phyloP scores from a whole-genome alignment of 2,888 invertebrate species.

The Belgica antarctica region DNA sequence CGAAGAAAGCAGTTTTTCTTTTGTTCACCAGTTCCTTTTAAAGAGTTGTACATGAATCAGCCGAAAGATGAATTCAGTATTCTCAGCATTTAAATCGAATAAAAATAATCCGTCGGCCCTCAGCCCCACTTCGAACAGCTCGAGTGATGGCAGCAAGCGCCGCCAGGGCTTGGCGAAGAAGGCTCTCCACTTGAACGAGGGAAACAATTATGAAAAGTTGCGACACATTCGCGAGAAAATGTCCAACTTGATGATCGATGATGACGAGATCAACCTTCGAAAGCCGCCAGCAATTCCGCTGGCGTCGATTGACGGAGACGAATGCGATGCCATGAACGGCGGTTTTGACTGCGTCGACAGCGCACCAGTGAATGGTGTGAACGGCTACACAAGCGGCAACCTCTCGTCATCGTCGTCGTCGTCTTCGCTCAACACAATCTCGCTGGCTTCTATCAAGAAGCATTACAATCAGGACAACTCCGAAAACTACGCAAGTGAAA shows the following conservation, averaged over 20 bases:
- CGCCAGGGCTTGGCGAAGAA: conserved; percentile 46
- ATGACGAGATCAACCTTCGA: conserved; percentile 45
- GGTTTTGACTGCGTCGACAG: conserved; percentile 34
- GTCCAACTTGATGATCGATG: conserved; percentile 48
- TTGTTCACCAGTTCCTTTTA: too few relatives aligned
- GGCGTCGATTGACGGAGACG: conserved; percentile 1
- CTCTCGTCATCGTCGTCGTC: conserved; percentile 16
- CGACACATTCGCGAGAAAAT: conserved; percentile 55
- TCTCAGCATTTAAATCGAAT: conserved; percentile 55
- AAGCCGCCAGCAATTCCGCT: conserved; percentile 43
- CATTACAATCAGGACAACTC: conserved; percentile 42
- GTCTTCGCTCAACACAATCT: conserved; percentile 20
- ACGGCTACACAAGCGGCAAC: conserved; percentile 24
- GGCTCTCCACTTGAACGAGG: conserved; percentile 49
- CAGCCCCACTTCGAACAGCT: conserved; percentile 44
- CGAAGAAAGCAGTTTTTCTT: conserved; percentile 13
- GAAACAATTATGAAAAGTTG: conserved; percentile 53
- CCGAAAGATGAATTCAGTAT: conserved; percentile 55
- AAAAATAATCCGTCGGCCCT: conserved; percentile 47
- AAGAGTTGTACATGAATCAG: conserved; percentile 36
- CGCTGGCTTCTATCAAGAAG: conserved; percentile 34
- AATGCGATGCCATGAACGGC: conserved; percentile 17
- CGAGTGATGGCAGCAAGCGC: conserved; percentile 47
- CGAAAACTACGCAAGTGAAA: conserved; percentile 41
- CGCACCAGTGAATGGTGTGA: conserved; percentile 3